Base-by-base conservation (phyloP, 1,140 invertebrate genomes). In the Dreissena polymorpha region DNA sequence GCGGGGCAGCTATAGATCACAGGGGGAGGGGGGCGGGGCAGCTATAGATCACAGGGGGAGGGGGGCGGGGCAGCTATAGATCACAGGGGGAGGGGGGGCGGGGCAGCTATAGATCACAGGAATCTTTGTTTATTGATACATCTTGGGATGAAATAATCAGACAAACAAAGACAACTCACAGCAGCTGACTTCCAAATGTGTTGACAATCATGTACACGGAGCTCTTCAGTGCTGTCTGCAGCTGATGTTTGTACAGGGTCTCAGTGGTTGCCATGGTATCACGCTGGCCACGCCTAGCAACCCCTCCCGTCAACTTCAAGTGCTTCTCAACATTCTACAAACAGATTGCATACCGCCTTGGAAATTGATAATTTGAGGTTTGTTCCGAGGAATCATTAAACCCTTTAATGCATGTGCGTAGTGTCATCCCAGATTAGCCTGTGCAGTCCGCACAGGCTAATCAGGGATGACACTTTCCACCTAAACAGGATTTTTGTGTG, bases 301-400 rank as follows among this genome's bases (percentile, higher is more conserved):
- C 71, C 29, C 83, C 86, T 13, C 88, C 75, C 13, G 87, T 86
- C 53, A 90, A 67, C 78, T 90, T 90, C 67, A 91, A 87, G 74
- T 90, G 87, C 76, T 89, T 90, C 53, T 91, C 90, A 21, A 91
- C 84, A 84, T 85, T 87, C 90, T 91, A 78, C 14, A 69, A 82
- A 50, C 18, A 60, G 53, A 50, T 63, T n/a, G 16, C 57, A 72
- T 55, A 50, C 0, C n/a, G 7, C 16, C n/a, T 68, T 5, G 8
- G 16, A 7, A 16, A 6, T 21, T 68, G 10, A n/a, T 10, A 13
- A 12, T 27, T 27, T 27, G n/a, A 27, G 10, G 16, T 13, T 13
- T 29, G 21, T n/a, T 69, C 21, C 25, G 21, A 23, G n/a, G n/a
- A n/a, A 10, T 3, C 23, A 3, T 10, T 12, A 68, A 21, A 16